These are phyloP conservation scores for Dysmachus trigonus DNA, from an alignment of 2,888 invertebrate genomes.

Conservation along the genomic window DNA sequence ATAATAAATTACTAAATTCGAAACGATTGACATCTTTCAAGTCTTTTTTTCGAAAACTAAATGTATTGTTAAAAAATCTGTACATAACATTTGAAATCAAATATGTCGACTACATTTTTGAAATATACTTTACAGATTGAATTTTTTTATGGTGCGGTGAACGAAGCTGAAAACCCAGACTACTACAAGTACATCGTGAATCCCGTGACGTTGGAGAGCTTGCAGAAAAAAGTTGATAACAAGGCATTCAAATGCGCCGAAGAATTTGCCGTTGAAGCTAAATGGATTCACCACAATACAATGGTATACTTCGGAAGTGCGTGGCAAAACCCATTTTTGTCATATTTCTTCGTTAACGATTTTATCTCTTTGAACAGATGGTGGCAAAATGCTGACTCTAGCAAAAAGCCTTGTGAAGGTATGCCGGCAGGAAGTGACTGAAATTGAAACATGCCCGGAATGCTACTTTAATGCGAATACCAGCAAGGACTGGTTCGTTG, in stretches of 20 bases:
- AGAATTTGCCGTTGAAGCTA: constrained; percentile 87
- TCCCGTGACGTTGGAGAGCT: constrained; percentile 83
- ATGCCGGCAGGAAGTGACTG: constrained; percentile 87
- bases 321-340: constrained; percentile 56
- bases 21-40: not conserved
- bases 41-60: not conserved
- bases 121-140: constrained; percentile 71
- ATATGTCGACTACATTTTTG: not conserved
- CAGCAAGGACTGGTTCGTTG: constrained; percentile 87
- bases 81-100: not conserved
- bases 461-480: constrained; percentile 90
- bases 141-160: constrained; percentile 81
- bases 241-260: constrained; percentile 86
- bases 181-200: constrained; percentile 85
- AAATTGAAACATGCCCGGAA: constrained; percentile 93
- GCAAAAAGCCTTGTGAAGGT: constrained; percentile 84
- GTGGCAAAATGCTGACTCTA: constrained; percentile 78
- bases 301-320: constrained; percentile 89
- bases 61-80: not conserved
- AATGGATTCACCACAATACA: constrained; percentile 95
- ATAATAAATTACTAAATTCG: not conserved
- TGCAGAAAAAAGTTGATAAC: constrained; percentile 79
- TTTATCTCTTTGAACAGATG: constrained; percentile 67
- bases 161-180: constrained; percentile 74
- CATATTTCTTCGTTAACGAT: not conserved